Evolutionary conservation across 2,113 vertebrate genomes (phyloP).

Genomic region (Cranoglanis bouderius): DNA sequence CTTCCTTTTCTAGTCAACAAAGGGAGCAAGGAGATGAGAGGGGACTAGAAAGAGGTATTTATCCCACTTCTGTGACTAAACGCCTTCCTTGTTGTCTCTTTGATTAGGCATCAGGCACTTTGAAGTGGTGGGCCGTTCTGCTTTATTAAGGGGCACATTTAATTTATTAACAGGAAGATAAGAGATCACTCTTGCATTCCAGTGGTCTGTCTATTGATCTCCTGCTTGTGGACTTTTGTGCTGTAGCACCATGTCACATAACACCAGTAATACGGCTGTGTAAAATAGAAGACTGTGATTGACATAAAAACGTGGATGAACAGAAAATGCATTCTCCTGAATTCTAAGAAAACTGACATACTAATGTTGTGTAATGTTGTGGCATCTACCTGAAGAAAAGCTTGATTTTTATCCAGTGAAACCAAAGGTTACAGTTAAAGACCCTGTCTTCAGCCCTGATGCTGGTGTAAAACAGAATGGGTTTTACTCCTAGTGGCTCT

Average conservation of each 20-base stretch:
- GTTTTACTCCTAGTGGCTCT: no score
- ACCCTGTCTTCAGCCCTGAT: not conserved
- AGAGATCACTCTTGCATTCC: slow-evolving; percentile 49
- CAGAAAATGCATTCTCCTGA: not conserved
- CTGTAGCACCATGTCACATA: not conserved
- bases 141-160: slow-evolving; percentile 47
- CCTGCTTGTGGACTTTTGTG: slow-evolving; percentile 17
- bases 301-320: not conserved
- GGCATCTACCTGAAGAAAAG: not conserved
- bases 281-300: not conserved
- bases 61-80: slow-evolving; percentile 34
- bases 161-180: slow-evolving; percentile 55
- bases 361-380: not conserved
- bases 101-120: slow-evolving; percentile 50
- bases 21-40: slow-evolving; percentile 34
- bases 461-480: not conserved
- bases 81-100: slow-evolving; percentile 37
- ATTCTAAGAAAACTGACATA: not conserved
- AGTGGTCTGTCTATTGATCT: slow-evolving; percentile 40
- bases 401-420: not conserved
- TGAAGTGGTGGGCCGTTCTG: slow-evolving; percentile 48
- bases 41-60: slow-evolving; percentile 35
- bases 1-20: slow-evolving; percentile 36
- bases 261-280: not conserved
- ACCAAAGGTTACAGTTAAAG: not conserved